phyloP scores from a whole-genome alignment of 2,113 vertebrate genomes.

The Hymenochirus boettgeri region DNA sequence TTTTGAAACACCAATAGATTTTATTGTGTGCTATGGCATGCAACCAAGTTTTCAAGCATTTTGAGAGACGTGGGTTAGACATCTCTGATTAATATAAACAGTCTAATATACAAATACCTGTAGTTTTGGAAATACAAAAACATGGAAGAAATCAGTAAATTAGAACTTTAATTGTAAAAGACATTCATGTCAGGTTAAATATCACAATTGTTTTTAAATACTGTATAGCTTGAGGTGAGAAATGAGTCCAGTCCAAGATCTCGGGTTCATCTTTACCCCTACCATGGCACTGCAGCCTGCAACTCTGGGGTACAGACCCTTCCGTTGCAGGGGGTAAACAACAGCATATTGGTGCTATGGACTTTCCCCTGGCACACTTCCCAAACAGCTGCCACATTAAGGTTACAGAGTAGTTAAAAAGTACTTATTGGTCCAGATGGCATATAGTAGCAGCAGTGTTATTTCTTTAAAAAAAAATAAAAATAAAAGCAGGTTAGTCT shows the following conservation, averaged over 20 bases:
- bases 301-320: not conserved
- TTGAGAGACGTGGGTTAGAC: too few relatives aligned
- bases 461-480: too few relatives aligned
- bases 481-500: not conserved
- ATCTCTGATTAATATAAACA: too few relatives aligned
- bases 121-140: too few relatives aligned
- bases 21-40: too few relatives aligned
- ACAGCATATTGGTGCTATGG: not conserved
- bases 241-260: not conserved
- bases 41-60: too few relatives aligned
- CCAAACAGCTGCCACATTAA: not conserved
- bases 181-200: constrained; percentile 36
- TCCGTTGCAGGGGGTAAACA: too few relatives aligned
- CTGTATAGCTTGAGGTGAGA: constrained; percentile 24
- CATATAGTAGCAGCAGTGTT: not conserved
- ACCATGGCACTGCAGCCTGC: not conserved
- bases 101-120: too few relatives aligned
- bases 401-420: not conserved
- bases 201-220: constrained; percentile 23
- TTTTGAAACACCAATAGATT: too few relatives aligned
- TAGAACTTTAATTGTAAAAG: constrained; percentile 45
- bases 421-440: not conserved
- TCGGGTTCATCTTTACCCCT: too few relatives aligned
- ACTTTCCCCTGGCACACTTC: not conserved
- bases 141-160: constrained; percentile 44